Evolutionary conservation across 2,888 invertebrate genomes (phyloP).

Genomic region (Ectropis crepuscularia): DNA sequence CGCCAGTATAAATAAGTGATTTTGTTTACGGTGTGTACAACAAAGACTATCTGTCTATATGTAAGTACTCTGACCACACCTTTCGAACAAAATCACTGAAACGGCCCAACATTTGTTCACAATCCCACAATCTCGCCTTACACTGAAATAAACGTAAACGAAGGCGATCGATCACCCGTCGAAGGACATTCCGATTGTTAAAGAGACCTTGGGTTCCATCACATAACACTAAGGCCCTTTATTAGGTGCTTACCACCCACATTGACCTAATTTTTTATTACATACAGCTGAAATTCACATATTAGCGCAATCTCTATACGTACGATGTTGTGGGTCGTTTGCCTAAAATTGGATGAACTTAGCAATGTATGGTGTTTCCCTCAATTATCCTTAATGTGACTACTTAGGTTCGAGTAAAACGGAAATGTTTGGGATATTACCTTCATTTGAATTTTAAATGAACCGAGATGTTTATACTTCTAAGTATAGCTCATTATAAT

Average conservation of each 20-base stretch:
- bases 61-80: background rate
- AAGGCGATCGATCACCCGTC: conserved; percentile 36
- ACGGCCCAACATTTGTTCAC: background rate
- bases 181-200: conserved; percentile 37
- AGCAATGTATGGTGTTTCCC: conserved; percentile 24
- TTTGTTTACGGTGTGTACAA: too few relatives aligned
- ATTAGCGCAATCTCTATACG: conserved; percentile 39
- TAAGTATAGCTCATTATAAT: too few relatives aligned
- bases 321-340: conserved; percentile 20
- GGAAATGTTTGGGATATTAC: conserved; percentile 2
- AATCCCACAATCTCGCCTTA: conserved; percentile 4
- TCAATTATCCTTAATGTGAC: conserved; percentile 2
- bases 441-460: conserved; percentile 14
- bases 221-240: conserved; percentile 36
- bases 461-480: background rate
- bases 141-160: conserved; percentile 27
- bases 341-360: conserved; percentile 24
- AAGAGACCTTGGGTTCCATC: conserved; percentile 35
- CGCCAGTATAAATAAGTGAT: too few relatives aligned
- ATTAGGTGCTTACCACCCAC: conserved; percentile 38
- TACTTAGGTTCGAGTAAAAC: conserved; percentile 3
- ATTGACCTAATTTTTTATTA: conserved; percentile 49
- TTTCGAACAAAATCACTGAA: background rate
- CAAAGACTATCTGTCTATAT: too few relatives aligned
- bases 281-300: conserved; percentile 45